A percentile compares a stretch with the other conserved stretches of the same genome.
Conservation (phyloP, 1,140 invertebrate species). For the Neomicropteryx cornuta region DNA sequence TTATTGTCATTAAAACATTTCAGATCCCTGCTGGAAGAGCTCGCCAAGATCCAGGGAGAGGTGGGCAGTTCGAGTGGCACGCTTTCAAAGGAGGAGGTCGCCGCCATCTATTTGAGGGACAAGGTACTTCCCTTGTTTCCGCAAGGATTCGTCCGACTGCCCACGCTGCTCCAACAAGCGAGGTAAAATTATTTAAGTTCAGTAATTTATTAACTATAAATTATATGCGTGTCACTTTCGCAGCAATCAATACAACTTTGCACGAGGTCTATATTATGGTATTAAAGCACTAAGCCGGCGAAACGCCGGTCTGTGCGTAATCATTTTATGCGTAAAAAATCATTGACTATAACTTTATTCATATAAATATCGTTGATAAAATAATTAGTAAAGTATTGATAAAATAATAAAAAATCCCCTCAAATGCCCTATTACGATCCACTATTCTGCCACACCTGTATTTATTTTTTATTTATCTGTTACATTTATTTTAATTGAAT, state of each 20-base stretch:
- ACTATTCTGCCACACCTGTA: too few species aligned
- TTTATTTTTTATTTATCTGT: too few species aligned
- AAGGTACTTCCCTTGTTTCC: slow-evolving; percentile 31
- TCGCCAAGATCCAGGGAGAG: slow-evolving; percentile 14
- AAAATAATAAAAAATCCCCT: too few species aligned
- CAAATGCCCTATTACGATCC: too few species aligned
- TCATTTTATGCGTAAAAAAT: neutral
- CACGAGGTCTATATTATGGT: neutral
- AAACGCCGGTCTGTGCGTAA: neutral
- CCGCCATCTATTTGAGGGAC: slow-evolving; percentile 17
- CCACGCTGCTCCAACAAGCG: slow-evolving; percentile 31
- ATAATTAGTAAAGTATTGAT: too few species aligned
- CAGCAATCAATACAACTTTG: neutral
- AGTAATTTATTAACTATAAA: too few species aligned
- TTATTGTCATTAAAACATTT: too few species aligned
- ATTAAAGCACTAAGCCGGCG: neutral
- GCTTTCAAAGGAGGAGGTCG: slow-evolving; percentile 14
- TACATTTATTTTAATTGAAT: too few species aligned
- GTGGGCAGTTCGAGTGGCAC: slow-evolving; percentile 3
- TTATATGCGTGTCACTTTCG: neutral
- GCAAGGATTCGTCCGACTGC: slow-evolving; percentile 30
- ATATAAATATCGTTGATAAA: neutral
- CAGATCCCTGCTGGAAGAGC: slow-evolving; percentile 18
- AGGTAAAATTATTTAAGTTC: slow-evolving; percentile 16
- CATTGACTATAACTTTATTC: neutral